Evolutionary conservation across 2,113 vertebrate species (phyloP).

Genomic region (Syrrhaptes paradoxus): DNA sequence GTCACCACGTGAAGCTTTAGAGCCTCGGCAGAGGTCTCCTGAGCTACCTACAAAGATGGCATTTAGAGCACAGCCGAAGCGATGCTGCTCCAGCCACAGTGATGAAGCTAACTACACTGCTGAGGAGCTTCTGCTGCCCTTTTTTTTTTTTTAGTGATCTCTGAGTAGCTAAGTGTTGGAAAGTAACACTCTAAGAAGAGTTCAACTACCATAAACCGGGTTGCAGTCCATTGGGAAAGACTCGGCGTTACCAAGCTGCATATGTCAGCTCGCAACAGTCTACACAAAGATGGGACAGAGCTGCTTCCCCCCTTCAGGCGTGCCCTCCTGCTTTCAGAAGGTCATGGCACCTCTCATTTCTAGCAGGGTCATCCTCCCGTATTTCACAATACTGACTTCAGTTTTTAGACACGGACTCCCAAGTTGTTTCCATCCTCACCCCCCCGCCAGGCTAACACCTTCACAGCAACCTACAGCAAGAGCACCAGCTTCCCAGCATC

Average conservation of each 20-base stretch:
- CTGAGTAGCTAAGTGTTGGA: background rate
- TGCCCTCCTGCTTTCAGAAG: background rate
- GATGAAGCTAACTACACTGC: background rate
- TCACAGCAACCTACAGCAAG: background rate
- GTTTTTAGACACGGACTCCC: background rate
- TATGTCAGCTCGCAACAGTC: background rate
- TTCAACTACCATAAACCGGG: background rate
- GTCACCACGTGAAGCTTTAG: background rate
- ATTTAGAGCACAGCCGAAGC: background rate
- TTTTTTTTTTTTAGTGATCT: background rate
- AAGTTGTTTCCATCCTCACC: rapidly evolving
- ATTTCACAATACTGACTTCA: background rate
- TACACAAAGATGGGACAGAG: background rate
- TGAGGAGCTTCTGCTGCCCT: background rate
- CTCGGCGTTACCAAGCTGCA: background rate
- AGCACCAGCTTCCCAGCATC: background rate
- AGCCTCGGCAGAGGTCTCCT: background rate
- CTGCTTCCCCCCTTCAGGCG: background rate
- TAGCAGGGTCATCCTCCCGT: background rate
- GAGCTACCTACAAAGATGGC: background rate
- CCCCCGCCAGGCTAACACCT: background rate
- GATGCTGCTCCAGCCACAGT: background rate
- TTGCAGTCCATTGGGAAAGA: background rate
- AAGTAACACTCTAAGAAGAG: background rate
- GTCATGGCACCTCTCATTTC: background rate